A percentile compares a stretch with the other conserved stretches of the same genome.
phyloP scores from a whole-genome alignment of 1,140 invertebrate species.

The Microplitis demolitor region DNA sequence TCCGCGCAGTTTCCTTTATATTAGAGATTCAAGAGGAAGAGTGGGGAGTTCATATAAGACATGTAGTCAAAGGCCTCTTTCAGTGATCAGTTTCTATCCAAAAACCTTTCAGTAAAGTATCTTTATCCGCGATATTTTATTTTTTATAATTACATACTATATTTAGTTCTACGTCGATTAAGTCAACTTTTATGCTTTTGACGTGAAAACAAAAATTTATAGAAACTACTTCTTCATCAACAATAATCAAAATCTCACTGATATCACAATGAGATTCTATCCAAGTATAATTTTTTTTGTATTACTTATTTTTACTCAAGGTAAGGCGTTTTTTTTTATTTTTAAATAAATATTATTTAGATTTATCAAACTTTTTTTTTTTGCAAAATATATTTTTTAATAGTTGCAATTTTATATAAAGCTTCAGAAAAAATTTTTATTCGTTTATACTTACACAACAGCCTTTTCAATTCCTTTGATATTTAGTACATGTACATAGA shows the following conservation, averaged over 20 bases:
- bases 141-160: slow-evolving; percentile 1
- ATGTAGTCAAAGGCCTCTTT: slow-evolving; percentile 58
- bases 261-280: too few relatives aligned
- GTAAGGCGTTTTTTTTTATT: slow-evolving; percentile 44
- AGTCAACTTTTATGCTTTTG: neutral
- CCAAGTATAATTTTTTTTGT: slow-evolving; percentile 40
- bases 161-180: neutral
- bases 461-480: too few relatives aligned
- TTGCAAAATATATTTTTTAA: neutral
- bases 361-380: neutral
- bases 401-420: neutral
- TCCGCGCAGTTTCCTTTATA: too few relatives aligned
- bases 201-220: slow-evolving; percentile 41
- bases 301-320: slow-evolving; percentile 48
- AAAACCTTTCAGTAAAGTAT: slow-evolving; percentile 60
- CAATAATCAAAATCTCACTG: too few relatives aligned
- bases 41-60: slow-evolving; percentile 62
- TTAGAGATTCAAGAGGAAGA: slow-evolving; percentile 33
- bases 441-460: too few relatives aligned
- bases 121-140: slow-evolving; percentile 38
- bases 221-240: too few relatives aligned
- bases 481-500: too few relatives aligned
- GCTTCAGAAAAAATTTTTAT: neutral
- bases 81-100: slow-evolving; percentile 61
- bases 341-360: slow-evolving; percentile 2